A percentile compares a stretch with the other conserved stretches of the same genome.
Conservation (phyloP, 2,797 vertebrate genomes). For the Scyliorhinus canicula region DNA sequence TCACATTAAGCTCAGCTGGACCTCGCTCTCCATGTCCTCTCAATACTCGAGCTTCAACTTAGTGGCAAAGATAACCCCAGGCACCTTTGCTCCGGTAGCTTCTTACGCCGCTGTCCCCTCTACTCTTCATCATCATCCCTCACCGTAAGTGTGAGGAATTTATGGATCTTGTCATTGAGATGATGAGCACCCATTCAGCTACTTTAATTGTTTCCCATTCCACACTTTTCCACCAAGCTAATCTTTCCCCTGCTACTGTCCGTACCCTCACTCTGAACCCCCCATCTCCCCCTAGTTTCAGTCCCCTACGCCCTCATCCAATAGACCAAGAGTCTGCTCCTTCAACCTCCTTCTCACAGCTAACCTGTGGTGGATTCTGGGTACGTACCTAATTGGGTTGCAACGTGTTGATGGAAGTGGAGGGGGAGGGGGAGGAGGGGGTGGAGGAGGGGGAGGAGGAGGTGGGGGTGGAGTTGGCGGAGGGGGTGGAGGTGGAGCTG, state of each 20-base stretch:
- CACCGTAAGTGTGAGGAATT: background rate
- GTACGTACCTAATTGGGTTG: constrained; percentile 67
- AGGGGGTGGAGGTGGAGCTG: constrained; percentile 50
- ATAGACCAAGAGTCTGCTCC: background rate
- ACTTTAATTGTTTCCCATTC: background rate
- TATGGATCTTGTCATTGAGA: background rate
- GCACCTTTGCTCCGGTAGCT: background rate
- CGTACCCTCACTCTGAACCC: background rate
- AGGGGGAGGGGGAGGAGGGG: constrained; percentile 60
- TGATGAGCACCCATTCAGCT: background rate
- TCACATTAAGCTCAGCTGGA: background rate
- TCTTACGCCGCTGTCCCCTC: background rate
- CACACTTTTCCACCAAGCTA: background rate
- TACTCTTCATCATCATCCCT: too few relatives aligned
- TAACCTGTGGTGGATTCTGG: background rate
- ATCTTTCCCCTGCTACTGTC: background rate
- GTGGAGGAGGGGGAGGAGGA: constrained; percentile 53
- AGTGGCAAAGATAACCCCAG: background rate
- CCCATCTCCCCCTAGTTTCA: too few relatives aligned
- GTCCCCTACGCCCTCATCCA: background rate
- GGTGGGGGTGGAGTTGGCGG: constrained; percentile 55
- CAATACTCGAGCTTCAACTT: background rate
- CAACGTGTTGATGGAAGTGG: constrained; percentile 65
- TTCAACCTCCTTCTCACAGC: background rate
- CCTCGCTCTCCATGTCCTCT: too few relatives aligned